These are phyloP conservation scores for Sphenopsis melanotis DNA, from an alignment of 2,797 vertebrate genomes.

Conservation along the genomic window DNA sequence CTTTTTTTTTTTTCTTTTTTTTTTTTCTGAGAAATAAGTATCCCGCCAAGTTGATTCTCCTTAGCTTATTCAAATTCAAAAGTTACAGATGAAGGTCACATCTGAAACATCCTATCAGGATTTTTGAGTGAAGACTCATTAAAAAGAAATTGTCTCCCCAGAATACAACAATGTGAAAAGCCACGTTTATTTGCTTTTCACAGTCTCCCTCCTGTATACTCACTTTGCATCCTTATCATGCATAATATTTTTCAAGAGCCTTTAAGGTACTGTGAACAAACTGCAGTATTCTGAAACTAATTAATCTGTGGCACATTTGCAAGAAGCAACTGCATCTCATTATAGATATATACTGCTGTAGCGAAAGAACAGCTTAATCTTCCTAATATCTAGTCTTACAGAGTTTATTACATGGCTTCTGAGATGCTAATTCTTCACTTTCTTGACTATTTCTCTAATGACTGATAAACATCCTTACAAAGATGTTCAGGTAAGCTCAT, in stretches of 20 bases:
- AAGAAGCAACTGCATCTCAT: constrained; percentile 44
- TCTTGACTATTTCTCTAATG: constrained; percentile 14
- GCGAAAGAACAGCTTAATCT: constrained; percentile 36
- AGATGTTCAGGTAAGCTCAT: constrained; percentile 1
- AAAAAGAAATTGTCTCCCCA: not conserved
- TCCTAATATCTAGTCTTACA: constrained; percentile 37
- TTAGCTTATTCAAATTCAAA: not conserved
- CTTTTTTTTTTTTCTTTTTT: not conserved
- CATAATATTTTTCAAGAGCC: not conserved
- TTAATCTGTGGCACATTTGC: constrained; percentile 36
- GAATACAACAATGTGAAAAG: not conserved
- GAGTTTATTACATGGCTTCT: constrained; percentile 14
- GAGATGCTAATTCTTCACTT: constrained; percentile 29
- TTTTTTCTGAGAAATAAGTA: not conserved
- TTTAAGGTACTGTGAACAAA: constrained; percentile 23
- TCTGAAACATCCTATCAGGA: not conserved
- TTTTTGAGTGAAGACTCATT: not conserved
- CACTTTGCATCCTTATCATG: not conserved
- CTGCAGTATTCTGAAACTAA: constrained; percentile 26
- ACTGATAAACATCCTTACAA: constrained; percentile 10
- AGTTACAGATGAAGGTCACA: not conserved
- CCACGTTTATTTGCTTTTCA: not conserved
- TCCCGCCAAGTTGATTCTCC: not conserved
- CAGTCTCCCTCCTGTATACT: not conserved
- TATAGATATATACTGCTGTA: constrained; percentile 31